These are phyloP conservation scores for Rhizomys pruinosus DNA, from an alignment of 2,113 vertebrate genomes.

Conservation along the genomic window DNA sequence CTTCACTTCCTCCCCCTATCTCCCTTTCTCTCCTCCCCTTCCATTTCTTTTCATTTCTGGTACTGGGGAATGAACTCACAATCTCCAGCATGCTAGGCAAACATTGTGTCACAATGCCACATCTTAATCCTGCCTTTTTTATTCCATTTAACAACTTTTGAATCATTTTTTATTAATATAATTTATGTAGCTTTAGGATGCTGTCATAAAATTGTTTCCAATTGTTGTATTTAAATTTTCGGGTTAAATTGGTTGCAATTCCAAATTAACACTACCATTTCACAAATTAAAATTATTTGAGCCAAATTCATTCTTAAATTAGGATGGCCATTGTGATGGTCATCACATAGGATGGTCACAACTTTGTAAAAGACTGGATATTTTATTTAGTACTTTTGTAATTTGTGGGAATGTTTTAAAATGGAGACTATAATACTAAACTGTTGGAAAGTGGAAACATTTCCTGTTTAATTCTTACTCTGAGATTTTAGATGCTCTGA, in stretches of 20 bases:
- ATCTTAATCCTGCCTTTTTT: neutral
- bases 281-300: neutral
- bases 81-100: neutral
- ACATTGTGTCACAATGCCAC: too few species aligned
- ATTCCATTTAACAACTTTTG: neutral
- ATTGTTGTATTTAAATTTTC: neutral
- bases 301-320: neutral
- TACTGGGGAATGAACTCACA: neutral
- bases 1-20: neutral
- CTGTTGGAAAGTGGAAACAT: neutral
- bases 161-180: neutral
- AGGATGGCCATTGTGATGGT: neutral
- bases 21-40: neutral
- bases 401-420: neutral
- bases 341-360: neutral
- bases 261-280: neutral
- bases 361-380: neutral
- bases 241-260: neutral
- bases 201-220: neutral
- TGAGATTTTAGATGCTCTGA: neutral
- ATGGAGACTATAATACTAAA: neutral
- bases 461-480: neutral
- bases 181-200: neutral
- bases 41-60: neutral
- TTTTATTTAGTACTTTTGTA: constrained; percentile 30